These are phyloP conservation scores for Dendrophyllia cribrosa DNA, from an alignment of 64 coral and sea anemone genomes.

Conservation along the genomic window DNA sequence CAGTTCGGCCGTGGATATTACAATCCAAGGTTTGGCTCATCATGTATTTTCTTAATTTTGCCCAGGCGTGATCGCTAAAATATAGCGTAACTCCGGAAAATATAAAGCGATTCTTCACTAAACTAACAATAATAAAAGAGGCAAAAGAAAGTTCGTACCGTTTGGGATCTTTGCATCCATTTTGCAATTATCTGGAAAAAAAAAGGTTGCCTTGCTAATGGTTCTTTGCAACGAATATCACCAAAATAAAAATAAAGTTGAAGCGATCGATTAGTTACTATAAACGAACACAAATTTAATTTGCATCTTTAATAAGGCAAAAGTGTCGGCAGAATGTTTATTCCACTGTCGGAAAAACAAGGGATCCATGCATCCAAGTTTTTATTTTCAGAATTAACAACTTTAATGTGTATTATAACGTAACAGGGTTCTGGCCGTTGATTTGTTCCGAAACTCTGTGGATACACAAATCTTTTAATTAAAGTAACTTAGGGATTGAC, in stretches of 20 bases:
- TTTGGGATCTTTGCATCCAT: conserved; percentile 20
- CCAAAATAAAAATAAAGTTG: not conserved
- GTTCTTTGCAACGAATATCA: too few species aligned
- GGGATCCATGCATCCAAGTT: not conserved
- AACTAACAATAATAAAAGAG: too few species aligned
- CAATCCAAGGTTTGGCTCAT: too few species aligned
- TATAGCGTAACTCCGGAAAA: too few species aligned
- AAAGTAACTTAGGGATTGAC: not conserved
- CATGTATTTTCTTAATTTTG: too few species aligned
- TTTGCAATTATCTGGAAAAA: not conserved
- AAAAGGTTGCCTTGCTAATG: too few species aligned
- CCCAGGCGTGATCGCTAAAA: too few species aligned
- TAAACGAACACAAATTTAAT: not conserved
- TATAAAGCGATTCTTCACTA: too few species aligned
- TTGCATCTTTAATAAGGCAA: conserved; percentile 6
- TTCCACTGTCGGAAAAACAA: not conserved
- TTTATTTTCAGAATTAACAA: not conserved
- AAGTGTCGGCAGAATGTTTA: not conserved
- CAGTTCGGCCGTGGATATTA: too few species aligned
- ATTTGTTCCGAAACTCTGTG: not conserved
- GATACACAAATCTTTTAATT: not conserved
- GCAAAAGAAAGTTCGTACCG: not conserved
- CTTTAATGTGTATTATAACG: not conserved
- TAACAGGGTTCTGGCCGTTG: not conserved
- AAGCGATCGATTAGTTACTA: not conserved